Percentiles rank a stretch among this genome's conserved stretches.
phyloP scores from a whole-genome alignment of 2,113 vertebrate species.

The Scomber scombrus region DNA sequence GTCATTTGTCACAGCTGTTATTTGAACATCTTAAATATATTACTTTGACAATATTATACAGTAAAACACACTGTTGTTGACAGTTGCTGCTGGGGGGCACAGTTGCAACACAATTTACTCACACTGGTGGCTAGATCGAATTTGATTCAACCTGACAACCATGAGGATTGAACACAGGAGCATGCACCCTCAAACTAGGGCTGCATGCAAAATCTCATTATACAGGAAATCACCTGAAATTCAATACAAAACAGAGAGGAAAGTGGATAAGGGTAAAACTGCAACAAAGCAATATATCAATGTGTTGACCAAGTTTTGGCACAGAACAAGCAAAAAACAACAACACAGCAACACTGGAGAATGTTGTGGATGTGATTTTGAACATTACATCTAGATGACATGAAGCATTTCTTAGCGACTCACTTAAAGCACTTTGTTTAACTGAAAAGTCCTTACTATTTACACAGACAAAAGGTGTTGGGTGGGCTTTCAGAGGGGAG shows the following conservation, averaged over 20 bases:
- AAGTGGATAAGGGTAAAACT: background rate
- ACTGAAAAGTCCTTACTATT: constrained; percentile 60
- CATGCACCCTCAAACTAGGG: constrained; percentile 88
- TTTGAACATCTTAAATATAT: constrained; percentile 72
- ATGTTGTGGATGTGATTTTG: constrained; percentile 65
- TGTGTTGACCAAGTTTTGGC: constrained; percentile 54
- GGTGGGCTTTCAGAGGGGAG: constrained; percentile 38
- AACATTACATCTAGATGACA: constrained; percentile 44
- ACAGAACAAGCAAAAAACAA: constrained; percentile 79
- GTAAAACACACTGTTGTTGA: constrained; percentile 69
- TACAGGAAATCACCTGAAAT: constrained; percentile 84
- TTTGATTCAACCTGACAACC: constrained; percentile 52
- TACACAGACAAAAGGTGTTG: constrained; percentile 59
- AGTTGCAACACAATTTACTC: constrained; percentile 30
- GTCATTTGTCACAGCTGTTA: constrained; percentile 71
- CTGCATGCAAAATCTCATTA: constrained; percentile 88
- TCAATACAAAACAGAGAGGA: constrained; percentile 32
- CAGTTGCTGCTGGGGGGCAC: constrained; percentile 47
- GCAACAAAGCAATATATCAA: constrained; percentile 40
- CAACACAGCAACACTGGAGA: constrained; percentile 91
- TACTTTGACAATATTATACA: constrained; percentile 74
- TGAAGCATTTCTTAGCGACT: constrained; percentile 30
- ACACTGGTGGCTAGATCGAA: constrained; percentile 34
- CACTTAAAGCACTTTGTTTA: constrained; percentile 50
- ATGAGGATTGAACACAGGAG: constrained; percentile 81